Percentiles rank a stretch among this genome's conserved stretches.
These are phyloP conservation scores for Hypocryptadius cinnamomeus DNA, from an alignment of 2,113 vertebrate species.

Conservation along the genomic window DNA sequence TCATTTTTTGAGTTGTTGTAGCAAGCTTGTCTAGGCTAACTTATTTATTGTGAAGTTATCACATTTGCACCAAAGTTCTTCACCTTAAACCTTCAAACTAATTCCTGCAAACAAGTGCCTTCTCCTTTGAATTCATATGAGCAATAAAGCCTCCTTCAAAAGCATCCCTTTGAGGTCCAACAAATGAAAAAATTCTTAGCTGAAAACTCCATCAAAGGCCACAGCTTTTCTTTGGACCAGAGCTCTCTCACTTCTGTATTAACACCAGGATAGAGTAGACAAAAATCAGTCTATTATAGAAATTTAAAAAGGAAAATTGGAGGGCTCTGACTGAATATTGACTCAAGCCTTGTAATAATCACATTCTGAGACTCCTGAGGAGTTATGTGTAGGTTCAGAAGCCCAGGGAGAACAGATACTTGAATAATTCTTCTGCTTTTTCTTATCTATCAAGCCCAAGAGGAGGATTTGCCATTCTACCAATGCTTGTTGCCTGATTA, in stretches of 20 bases:
- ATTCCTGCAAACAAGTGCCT: background rate
- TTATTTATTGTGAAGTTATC: background rate
- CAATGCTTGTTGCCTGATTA: background rate
- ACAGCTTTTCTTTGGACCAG: background rate
- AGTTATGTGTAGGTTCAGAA: background rate
- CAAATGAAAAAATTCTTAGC: background rate
- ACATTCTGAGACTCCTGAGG: background rate
- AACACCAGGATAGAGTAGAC: background rate
- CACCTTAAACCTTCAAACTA: background rate
- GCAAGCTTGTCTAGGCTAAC: background rate
- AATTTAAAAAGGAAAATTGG: background rate
- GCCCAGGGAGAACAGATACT: background rate
- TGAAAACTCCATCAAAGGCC: background rate
- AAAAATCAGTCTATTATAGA: background rate
- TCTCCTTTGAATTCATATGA: background rate
- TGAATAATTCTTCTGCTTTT: background rate
- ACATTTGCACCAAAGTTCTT: background rate
- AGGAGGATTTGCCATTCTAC: background rate
- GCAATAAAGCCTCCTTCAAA: background rate
- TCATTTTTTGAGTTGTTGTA: background rate
- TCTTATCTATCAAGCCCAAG: background rate
- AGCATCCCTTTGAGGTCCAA: background rate
- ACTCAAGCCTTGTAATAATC: background rate
- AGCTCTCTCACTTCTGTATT: background rate
- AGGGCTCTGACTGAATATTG: background rate